Evolutionary conservation across 2,113 vertebrate species (phyloP).

Genomic region (Saimiri boliviensis): DNA sequence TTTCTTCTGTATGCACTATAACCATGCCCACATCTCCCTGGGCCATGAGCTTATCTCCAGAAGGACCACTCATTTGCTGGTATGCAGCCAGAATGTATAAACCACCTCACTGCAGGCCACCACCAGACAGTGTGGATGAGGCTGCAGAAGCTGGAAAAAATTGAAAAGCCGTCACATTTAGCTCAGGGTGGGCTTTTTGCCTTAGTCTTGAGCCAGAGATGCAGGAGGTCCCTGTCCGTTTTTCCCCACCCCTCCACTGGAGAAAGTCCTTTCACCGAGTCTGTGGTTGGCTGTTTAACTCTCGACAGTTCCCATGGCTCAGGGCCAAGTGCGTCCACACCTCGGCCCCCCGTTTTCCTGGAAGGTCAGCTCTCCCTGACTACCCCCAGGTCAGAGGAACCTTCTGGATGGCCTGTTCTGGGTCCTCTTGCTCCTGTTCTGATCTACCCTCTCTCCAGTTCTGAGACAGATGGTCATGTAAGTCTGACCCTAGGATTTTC

Average conservation of each 20-base stretch:
- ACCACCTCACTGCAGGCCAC: not conserved
- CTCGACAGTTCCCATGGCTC: not conserved
- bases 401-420: too few species aligned
- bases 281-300: not conserved
- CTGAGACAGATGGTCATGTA: not conserved
- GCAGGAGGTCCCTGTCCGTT: not conserved
- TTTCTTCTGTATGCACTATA: not conserved
- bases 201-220: not conserved
- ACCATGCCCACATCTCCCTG: not conserved
- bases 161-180: not conserved
- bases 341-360: not conserved
- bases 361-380: not conserved
- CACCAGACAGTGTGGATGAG: not conserved
- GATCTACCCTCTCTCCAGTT: not conserved
- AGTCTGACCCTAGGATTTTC: not conserved
- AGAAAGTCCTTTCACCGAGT: not conserved
- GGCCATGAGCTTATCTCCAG: not conserved
- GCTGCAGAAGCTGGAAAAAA: not conserved
- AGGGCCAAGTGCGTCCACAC: too few species aligned
- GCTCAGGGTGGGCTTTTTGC: not conserved
- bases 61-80: not conserved
- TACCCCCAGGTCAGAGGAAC: too few species aligned
- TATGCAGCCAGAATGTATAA: not conserved
- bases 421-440: not conserved
- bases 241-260: too few species aligned